Percentiles rank a stretch among this genome's conserved stretches.
These are phyloP conservation scores for Oxyteleia sp. DNA, from an alignment of 2,888 invertebrate genomes.

Conservation along the genomic window DNA sequence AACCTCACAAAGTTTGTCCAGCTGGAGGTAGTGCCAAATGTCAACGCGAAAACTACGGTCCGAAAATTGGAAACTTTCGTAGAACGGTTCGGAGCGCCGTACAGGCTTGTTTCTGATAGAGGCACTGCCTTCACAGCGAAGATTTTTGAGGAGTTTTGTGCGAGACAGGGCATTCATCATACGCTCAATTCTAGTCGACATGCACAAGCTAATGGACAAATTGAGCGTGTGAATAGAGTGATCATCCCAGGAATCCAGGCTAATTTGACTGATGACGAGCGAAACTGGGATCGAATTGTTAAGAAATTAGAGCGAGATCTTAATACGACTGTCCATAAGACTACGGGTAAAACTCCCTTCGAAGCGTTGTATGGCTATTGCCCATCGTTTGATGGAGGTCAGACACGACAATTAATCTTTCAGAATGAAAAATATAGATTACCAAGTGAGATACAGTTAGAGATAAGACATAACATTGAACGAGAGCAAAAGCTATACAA, in stretches of 20 bases:
- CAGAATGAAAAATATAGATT: not conserved
- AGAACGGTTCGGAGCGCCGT: not conserved
- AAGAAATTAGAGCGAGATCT: not conserved
- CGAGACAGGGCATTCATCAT: not conserved
- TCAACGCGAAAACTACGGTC: not conserved
- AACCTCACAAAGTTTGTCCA: not conserved
- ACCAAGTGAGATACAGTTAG: not conserved
- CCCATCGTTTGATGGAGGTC: not conserved
- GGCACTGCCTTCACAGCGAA: not conserved
- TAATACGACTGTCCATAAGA: not conserved
- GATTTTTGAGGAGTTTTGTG: not conserved
- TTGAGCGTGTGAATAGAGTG: not conserved
- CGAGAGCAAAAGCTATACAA: not conserved
- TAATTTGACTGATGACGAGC: not conserved
- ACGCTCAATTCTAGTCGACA: not conserved
- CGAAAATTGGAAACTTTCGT: not conserved
- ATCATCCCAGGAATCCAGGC: not conserved
- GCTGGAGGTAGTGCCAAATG: not conserved
- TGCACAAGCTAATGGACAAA: not conserved
- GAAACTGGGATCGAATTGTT: not conserved
- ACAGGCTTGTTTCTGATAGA: not conserved
- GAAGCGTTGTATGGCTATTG: constrained; percentile 16
- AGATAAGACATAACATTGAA: not conserved
- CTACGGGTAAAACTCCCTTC: constrained; percentile 2
- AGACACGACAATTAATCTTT: not conserved